Evolutionary conservation across 2,797 vertebrate genomes (phyloP).

Genomic region (Podarcis lilfordi): DNA sequence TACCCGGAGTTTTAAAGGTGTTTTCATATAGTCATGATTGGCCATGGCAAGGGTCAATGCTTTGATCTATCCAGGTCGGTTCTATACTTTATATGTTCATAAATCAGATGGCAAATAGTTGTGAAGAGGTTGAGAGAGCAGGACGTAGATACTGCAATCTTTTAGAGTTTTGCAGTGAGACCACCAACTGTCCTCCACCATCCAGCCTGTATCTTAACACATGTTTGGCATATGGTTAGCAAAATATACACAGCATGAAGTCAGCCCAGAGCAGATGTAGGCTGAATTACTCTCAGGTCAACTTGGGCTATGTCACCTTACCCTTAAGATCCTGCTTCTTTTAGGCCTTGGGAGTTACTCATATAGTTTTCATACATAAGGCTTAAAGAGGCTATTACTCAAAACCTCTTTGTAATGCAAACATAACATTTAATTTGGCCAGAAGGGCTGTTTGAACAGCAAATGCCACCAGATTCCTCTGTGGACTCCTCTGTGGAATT

Average conservation of each 20-base stretch:
- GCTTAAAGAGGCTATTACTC: not conserved
- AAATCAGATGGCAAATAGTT: not conserved
- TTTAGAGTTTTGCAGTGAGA: not conserved
- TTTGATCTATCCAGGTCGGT: not conserved
- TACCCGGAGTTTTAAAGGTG: not conserved
- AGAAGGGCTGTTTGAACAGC: not conserved
- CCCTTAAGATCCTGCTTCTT: not conserved
- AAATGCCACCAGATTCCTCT: not conserved
- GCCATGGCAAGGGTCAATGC: not conserved
- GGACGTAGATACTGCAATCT: not conserved
- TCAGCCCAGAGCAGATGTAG: not conserved
- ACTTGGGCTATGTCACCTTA: not conserved
- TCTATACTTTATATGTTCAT: not conserved
- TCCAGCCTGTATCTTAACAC: not conserved
- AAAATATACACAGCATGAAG: not conserved
- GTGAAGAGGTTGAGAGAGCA: not conserved
- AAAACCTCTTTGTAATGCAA: not conserved
- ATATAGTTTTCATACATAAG: not conserved
- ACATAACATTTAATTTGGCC: not conserved
- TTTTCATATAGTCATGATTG: not conserved
- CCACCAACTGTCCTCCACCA: not conserved
- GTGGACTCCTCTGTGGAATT: not conserved
- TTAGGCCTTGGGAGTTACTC: not conserved
- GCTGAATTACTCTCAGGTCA: not conserved
- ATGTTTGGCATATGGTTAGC: not conserved